Base-by-base conservation (phyloP, 2,113 vertebrate genomes). In the Notarius quadriscutis region DNA sequence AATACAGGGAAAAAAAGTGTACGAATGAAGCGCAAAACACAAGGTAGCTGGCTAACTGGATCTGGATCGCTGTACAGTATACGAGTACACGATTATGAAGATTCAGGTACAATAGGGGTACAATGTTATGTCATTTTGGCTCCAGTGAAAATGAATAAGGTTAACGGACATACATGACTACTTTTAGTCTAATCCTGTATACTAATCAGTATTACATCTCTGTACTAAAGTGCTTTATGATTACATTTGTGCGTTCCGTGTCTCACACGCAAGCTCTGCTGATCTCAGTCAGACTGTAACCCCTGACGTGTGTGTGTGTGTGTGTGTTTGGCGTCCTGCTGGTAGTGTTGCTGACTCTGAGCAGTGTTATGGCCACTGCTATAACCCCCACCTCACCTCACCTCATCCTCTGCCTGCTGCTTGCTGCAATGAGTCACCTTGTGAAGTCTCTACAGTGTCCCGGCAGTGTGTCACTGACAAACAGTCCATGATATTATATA, bases 301-400 rank as follows among this genome's bases (percentile, higher is more conserved):
- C 71, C 71, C 30, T 60, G 84, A 27, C 69, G 50, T 41, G 34
- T 41, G 2, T 41, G 34, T 41, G 34, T 41, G 41, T 75, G 81
- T 55, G 18, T 75, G 53, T 50, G 65, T 63, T 83, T 22, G 69
- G 15, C 11, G 8, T 75, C 86, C 80, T 7, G 86, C 48, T 87
- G 86, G 53, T 50, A 60, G 79, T 72, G 86, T 74, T 82, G 86
- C 79, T 83, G 80, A 75, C 55, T 83, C 80, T 1, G 41, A 75
- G 55, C 34, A 51, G 67, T 63, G 86, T 72, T 51, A 60, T 65
- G 80, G 57, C 57, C 80, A 77, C n/a, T 55, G 80, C 48, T 75
- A 72, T 62, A 75, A 75, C 15, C 41, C 69, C 50, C n/a, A 58
- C 77, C 78, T 58, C 84, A 58, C 77, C 78, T 58, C 84, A 74